These are phyloP conservation scores for Eospalax fontanierii DNA, from an alignment of 2,797 vertebrate genomes.

Conservation along the genomic window DNA sequence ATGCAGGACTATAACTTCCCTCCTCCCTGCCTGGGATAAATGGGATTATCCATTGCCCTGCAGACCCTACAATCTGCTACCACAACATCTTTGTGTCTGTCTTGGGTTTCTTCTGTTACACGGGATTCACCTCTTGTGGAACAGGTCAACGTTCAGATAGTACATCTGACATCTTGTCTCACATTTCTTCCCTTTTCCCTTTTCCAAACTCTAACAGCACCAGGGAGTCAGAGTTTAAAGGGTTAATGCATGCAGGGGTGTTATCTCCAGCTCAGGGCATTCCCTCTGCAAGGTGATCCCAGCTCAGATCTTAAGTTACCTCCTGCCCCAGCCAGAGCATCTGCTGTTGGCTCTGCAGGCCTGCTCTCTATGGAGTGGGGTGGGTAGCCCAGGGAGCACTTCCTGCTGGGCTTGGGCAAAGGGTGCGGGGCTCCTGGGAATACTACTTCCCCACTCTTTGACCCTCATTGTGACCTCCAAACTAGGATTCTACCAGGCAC, in stretches of 20 bases:
- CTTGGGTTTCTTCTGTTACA: not conserved
- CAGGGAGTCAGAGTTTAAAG: not conserved
- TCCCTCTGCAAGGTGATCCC: constrained; percentile 83
- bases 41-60: not conserved
- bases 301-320: constrained; percentile 81
- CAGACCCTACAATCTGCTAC: not conserved
- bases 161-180: not conserved
- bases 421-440: not conserved
- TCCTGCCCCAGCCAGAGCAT: constrained; percentile 65
- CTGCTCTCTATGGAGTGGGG: constrained; percentile 35
- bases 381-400: not conserved
- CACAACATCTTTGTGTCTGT: not conserved
- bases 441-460: not conserved
- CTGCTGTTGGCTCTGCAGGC: constrained; percentile 73
- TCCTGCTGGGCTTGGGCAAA: constrained; percentile 1
- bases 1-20: not conserved
- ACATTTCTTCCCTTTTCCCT: not conserved
- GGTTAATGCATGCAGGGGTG: constrained; percentile 75
- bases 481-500: not conserved
- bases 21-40: not conserved
- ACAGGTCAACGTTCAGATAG: not conserved
- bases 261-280: constrained; percentile 73
- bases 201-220: not conserved
- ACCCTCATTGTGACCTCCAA: not conserved
- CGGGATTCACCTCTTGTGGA: not conserved